Evolutionary conservation across 2,888 invertebrate genomes (phyloP), one percentile per base, ranked within the genome.

Genomic region (Blera fallax): DNA sequence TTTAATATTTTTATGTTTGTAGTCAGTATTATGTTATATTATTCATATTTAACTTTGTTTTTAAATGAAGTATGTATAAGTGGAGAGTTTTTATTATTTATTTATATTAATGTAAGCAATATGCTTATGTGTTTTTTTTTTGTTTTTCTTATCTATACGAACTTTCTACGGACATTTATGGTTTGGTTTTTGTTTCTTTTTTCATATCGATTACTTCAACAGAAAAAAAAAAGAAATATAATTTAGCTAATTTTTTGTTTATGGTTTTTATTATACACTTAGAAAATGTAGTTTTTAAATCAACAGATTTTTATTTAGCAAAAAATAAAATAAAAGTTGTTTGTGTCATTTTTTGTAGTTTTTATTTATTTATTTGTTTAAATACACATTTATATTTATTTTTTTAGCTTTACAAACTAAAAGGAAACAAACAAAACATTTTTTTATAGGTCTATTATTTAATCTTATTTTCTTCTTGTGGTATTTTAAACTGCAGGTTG

Each of bases 331-430:
- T 40, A 62, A 77, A 54, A 70, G 24, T 52, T 65, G 32, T 29
- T 62, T 62, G 29, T 69, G 62, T 69, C 45, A 40, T 69, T 69
- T 73, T 58, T 60, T 60, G 52, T 72, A 29, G 65, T 52, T 52
- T 60, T 73, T 73, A 62, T 73, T 84, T 40, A 37, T 76, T 80
- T 72, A 60, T 52, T 76, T 62, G 27, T 83, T 83, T 83, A 79
- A 74, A 84, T 84, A 84, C 64, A 80, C 80, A 80, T 80, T 76
- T 76, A 80, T 80, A 70, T 74, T 54, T 84, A 74, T 74, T 70
- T 74, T 45, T 72, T 80, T 34, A 70, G 40, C 45, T 84, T 80
- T 80, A 84, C 37, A 80, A 84, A 80, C 74, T 84, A 84, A 74
- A 76, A 64, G 58, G 40, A 48, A 70, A n/a, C n/a, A 58, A 60